These are phyloP conservation scores for Chrysochloris asiatica DNA, from an alignment of 2,113 vertebrate genomes.

Conservation along the genomic window DNA sequence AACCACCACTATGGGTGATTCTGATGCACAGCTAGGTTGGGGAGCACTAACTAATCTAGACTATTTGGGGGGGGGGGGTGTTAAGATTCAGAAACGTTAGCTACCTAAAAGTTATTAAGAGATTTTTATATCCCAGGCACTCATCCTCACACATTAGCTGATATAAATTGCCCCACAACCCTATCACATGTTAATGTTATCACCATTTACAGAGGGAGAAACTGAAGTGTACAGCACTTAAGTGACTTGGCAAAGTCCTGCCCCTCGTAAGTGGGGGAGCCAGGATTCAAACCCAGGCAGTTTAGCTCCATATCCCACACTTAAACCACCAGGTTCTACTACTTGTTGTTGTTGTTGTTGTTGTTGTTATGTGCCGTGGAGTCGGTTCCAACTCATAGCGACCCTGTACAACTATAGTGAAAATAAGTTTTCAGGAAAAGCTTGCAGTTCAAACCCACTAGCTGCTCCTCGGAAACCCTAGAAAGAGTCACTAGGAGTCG, in stretches of 20 bases:
- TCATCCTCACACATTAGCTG: neutral
- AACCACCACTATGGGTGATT: neutral
- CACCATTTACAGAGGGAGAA: neutral
- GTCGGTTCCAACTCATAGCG: too few species aligned
- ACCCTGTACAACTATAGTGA: neutral
- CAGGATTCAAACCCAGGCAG: neutral
- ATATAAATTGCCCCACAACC: neutral
- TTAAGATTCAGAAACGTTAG: too few species aligned
- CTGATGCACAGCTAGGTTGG: neutral
- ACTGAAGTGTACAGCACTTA: neutral
- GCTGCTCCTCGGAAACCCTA: too few species aligned
- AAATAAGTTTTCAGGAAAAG: neutral
- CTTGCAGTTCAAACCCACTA: too few species aligned
- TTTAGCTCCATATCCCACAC: too few species aligned
- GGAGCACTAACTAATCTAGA: neutral
- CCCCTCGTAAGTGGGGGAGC: neutral
- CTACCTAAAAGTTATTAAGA: too few species aligned
- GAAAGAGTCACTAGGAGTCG: too few species aligned
- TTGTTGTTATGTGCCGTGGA: too few species aligned
- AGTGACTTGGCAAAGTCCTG: neutral
- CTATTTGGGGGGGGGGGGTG: neutral
- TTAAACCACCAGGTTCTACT: accelerated
- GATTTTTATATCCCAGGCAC: too few species aligned
- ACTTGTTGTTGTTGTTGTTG: too few species aligned
- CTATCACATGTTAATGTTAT: neutral